Evolutionary conservation across 1,140 invertebrate species (phyloP).

Genomic region (Scaptomyza montana): DNA sequence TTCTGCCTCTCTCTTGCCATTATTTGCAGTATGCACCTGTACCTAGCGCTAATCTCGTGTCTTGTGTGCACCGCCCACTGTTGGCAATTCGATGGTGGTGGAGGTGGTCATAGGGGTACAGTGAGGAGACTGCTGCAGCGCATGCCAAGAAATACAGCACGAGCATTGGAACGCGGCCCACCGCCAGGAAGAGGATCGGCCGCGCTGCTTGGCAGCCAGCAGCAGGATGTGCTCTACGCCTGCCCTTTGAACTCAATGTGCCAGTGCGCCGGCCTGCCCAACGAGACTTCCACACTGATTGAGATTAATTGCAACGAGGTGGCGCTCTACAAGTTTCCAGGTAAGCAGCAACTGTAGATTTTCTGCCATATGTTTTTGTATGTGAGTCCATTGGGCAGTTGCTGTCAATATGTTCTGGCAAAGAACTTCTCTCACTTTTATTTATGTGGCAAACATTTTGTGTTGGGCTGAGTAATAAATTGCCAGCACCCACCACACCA

Average conservation of each 20-base stretch:
- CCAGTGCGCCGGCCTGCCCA: constrained; percentile 86
- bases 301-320: constrained; percentile 88
- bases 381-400: background rate
- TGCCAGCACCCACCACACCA: constrained; percentile 12
- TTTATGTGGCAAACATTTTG: constrained; percentile 77
- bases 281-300: constrained; percentile 85
- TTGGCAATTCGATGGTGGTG: constrained; percentile 82
- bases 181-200: constrained; percentile 65
- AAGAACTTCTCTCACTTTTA: constrained; percentile 60
- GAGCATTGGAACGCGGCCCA: constrained; percentile 56
- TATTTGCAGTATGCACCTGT: constrained; percentile 71
- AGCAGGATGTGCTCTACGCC: constrained; percentile 83
- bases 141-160: constrained; percentile 41
- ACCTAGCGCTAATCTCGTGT: constrained; percentile 73
- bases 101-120: constrained; percentile 32
- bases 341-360: constrained; percentile 74
- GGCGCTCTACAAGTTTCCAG: constrained; percentile 86
- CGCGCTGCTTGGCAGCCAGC: constrained; percentile 72
- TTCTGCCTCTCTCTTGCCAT: background rate
- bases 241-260: constrained; percentile 87
- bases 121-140: constrained; percentile 13
- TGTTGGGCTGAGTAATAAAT: constrained; percentile 58
- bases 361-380: background rate
- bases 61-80: constrained; percentile 74
- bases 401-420: constrained; percentile 42